phyloP scores from a whole-genome alignment of 2,113 vertebrate genomes.

The Sterna hirundo region DNA sequence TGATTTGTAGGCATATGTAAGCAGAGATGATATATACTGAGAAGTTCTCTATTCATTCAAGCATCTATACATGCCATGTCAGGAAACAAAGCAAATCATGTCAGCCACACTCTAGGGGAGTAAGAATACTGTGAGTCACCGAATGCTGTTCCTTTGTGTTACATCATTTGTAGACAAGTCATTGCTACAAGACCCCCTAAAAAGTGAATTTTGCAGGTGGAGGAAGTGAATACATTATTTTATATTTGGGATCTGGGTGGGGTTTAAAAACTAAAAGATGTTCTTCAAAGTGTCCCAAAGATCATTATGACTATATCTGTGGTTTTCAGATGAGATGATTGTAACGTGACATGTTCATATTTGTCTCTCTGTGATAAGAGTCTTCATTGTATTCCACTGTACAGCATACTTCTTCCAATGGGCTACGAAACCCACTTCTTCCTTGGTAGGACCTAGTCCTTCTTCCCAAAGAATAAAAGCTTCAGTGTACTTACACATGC shows the following conservation, averaged over 20 bases:
- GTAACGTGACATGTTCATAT: neutral
- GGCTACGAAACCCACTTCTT: neutral
- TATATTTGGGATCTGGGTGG: neutral
- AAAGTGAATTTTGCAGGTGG: neutral
- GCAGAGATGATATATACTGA: neutral
- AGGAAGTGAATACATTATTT: neutral
- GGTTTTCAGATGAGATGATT: neutral
- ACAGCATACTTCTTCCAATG: neutral
- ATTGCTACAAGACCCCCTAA: neutral
- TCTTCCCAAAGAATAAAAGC: neutral
- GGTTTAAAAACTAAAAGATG: neutral
- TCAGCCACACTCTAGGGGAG: neutral
- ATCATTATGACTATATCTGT: neutral
- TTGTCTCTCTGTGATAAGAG: neutral
- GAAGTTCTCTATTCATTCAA: neutral
- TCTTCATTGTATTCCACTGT: neutral
- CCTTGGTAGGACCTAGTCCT: neutral
- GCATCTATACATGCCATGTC: neutral
- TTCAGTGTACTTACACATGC: neutral
- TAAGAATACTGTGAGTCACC: neutral
- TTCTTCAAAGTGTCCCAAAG: neutral
- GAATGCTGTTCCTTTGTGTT: neutral
- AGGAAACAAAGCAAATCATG: neutral
- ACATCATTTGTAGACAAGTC: neutral
- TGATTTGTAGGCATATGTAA: neutral